These are phyloP conservation scores for Ostrea edulis DNA, from an alignment of 1,140 invertebrate genomes.

Conservation along the genomic window DNA sequence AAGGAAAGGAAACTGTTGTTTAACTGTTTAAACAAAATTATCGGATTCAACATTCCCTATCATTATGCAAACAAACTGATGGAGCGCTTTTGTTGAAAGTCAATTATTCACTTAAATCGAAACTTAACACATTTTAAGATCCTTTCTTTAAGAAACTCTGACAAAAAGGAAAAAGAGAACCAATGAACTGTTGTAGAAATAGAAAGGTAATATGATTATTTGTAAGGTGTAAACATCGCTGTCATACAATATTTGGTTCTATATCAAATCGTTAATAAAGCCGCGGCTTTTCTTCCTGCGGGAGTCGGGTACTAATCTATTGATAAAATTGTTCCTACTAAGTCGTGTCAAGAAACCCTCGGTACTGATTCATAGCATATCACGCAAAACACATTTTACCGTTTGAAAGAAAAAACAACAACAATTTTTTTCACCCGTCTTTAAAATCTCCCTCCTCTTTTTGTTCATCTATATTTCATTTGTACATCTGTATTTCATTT, in stretches of 20 bases:
- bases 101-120: conserved; percentile 1
- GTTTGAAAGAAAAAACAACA: no score
- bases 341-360: not conserved
- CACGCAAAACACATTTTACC: no score
- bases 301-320: not conserved
- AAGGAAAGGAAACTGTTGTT: conserved; percentile 32
- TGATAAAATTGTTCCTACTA: not conserved
- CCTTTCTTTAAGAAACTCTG: not conserved
- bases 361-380: not conserved
- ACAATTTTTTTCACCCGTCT: no score
- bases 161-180: conserved; percentile 1
- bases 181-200: not conserved
- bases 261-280: not conserved
- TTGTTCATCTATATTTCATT: no score
- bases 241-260: not conserved
- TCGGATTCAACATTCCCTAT: not conserved
- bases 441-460: no score
- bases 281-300: not conserved
- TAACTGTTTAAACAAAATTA: conserved; percentile 29
- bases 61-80: conserved; percentile 24
- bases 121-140: not conserved
- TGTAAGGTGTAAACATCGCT: conserved; percentile 23
- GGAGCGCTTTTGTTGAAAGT: not conserved
- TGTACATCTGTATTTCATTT: no score
- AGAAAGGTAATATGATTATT: not conserved